A percentile compares a stretch with the other conserved stretches of the same genome.
These are phyloP conservation scores for Idris sp. DNA, from an alignment of 1,140 invertebrate genomes.

Conservation along the genomic window DNA sequence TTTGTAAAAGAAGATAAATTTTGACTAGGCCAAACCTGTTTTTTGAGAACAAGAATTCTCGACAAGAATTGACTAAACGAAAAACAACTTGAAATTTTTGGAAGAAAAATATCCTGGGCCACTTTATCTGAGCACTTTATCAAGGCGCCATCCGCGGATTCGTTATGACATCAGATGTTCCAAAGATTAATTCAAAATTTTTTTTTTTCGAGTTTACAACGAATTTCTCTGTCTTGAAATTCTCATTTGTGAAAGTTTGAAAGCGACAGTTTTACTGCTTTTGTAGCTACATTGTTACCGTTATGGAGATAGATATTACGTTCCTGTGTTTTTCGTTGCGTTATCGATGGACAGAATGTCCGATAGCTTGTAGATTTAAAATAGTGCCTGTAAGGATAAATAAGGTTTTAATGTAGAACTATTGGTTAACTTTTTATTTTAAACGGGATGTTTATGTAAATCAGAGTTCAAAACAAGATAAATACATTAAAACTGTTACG, in stretches of 20 bases:
- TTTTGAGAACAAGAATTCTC: neutral
- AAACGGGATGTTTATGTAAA: constrained; percentile 48
- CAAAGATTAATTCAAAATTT: constrained; percentile 9
- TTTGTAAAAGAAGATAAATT: neutral
- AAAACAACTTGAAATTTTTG: constrained; percentile 21
- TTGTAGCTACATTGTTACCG: constrained; percentile 48
- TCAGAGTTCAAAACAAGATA: constrained; percentile 47
- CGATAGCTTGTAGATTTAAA: constrained; percentile 30
- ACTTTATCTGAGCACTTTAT: constrained; percentile 52
- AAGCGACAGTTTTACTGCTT: constrained; percentile 48
- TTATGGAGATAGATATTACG: constrained; percentile 43
- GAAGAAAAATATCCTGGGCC: constrained; percentile 30
- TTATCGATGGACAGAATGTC: constrained; percentile 52
- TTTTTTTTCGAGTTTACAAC: constrained; percentile 51
- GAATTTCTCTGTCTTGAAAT: constrained; percentile 25
- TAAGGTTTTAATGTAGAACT: constrained; percentile 28
- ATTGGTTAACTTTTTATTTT: constrained; percentile 28
- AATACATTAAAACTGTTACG: constrained; percentile 50
- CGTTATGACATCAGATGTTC: constrained; percentile 14
- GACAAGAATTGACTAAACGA: constrained; percentile 5
- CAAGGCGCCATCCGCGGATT: constrained; percentile 44
- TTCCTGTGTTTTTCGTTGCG: constrained; percentile 40
- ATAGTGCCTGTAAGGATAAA: constrained; percentile 24
- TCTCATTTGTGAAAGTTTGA: constrained; percentile 50
- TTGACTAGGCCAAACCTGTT: constrained; percentile 16